Evolutionary conservation across 2,797 vertebrate species (phyloP), one percentile per base, ranked within the genome.

Genomic region (Muscicapa striata): DNA sequence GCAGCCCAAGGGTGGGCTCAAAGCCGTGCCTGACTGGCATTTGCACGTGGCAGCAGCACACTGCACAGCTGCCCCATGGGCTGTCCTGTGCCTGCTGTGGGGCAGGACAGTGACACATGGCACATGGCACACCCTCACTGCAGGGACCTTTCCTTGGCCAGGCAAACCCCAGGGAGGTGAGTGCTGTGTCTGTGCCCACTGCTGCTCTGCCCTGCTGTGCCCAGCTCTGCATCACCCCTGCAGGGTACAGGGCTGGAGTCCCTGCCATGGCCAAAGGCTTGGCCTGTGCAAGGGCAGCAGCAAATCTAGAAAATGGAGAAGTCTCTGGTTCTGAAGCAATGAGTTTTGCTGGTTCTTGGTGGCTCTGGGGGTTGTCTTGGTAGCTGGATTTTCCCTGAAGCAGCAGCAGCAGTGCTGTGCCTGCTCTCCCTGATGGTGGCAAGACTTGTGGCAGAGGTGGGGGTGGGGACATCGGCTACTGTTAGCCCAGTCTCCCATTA

Each of bases 21-120:
- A 19, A 6, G 0, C 2, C 41, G 20, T 26, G 24, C 23, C 75
- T 49, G 12, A 8, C 18, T 24, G 36, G 75, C 11, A 0, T 27
- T 22, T 26, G 12, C 30, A 0, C 3, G 0, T 19, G 0, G 5
- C 43, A 29, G 10, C 4, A 0, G 45, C 84, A 43, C 43, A 17
- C 11, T 29, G 66, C 21, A 0, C 5, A 10, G 6, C 58, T 40
- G 61, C 41, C 48, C 38, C 3, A 0, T 4, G 84, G 40, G 48
- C 79, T 55, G 40, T 30, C 2, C 41, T 19, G 3, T 3, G 5
- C 54, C 5, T 11, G 49, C 1, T 7, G 19, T 3, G 30, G 82
- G 57, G 52, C 36, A 38, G 67, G 67, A 24, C 66, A 22, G 2
- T 15, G 23, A 3, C 13, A 23, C 17, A 2, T 2, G 13, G 36